Conservation (phyloP, 23 tunicate genomes). For the Ciona savignyi region DNA sequence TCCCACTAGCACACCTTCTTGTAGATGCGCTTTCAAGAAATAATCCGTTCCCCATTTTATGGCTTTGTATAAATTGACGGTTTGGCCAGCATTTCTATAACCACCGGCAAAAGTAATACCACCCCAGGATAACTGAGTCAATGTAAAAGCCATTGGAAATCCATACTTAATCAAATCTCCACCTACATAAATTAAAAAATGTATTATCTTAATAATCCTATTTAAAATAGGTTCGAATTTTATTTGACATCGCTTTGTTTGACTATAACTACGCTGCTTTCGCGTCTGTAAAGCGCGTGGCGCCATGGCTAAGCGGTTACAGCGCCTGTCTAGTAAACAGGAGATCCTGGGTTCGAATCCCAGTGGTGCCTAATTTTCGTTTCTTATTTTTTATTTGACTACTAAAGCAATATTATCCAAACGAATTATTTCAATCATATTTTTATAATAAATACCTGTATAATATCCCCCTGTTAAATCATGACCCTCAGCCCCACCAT, state of each 20-base stretch:
- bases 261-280: too few species aligned
- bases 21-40: conserved; percentile 57
- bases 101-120: conserved; percentile 46
- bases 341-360: too few species aligned
- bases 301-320: conserved; percentile 99
- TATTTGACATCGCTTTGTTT: too few species aligned
- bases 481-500: conserved; percentile 51
- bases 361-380: conserved; percentile 85
- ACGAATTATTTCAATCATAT: too few species aligned
- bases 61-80: conserved; percentile 33
- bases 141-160: conserved; percentile 89
- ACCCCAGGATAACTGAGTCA: conserved; percentile 81
- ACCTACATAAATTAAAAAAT: too few species aligned
- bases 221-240: too few species aligned
- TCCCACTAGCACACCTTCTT: conserved; percentile 46
- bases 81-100: conserved; percentile 47
- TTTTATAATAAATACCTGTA: conserved; percentile 22
- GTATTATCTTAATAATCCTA: too few species aligned
- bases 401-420: too few species aligned
- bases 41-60: conserved; percentile 88
- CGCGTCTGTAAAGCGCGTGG: conserved; percentile 16
- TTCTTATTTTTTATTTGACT: too few species aligned
- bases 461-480: conserved; percentile 67
- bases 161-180: conserved; percentile 87
- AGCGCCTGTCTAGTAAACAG: too few species aligned